Percentiles rank a stretch among this genome's conserved stretches.
Conservation (phyloP, 1,140 invertebrate species). For the Lasioglossum baleicum region DNA sequence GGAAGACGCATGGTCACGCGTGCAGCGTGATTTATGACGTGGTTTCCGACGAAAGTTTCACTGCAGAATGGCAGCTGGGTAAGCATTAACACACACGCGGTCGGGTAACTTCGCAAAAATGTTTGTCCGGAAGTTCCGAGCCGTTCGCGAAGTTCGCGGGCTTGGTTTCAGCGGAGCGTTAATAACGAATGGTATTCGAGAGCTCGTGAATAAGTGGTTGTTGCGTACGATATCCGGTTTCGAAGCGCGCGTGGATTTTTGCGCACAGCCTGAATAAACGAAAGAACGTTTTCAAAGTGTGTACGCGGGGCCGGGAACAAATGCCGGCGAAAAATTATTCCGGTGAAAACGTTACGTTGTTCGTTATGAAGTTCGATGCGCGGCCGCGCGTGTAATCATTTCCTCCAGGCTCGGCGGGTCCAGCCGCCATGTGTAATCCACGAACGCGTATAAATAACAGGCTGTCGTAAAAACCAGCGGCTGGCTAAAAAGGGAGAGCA, state of each 20-base stretch:
- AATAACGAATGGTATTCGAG: constrained; percentile 42
- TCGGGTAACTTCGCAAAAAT: constrained; percentile 51
- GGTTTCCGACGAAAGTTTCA: constrained; percentile 44
- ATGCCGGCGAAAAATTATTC: constrained; percentile 5
- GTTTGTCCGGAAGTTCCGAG: constrained; percentile 20
- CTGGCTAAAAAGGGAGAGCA: not conserved
- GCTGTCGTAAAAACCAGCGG: not conserved
- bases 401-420: not conserved
- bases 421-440: not conserved
- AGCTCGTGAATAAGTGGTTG: not conserved
- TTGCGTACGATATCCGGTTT: not conserved
- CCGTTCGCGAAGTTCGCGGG: constrained; percentile 10
- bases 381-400: constrained; percentile 24
- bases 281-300: not conserved
- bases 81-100: constrained; percentile 36
- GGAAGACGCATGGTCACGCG: constrained; percentile 22
- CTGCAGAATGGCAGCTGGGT: constrained; percentile 22
- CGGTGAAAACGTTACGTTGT: not conserved
- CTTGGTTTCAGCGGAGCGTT: constrained; percentile 14
- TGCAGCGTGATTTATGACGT: constrained; percentile 38
- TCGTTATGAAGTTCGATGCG: constrained; percentile 7
- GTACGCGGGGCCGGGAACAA: too few species aligned
- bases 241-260: not conserved
- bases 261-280: not conserved
- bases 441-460: not conserved